Evolutionary conservation across 1,140 invertebrate genomes (phyloP).

Genomic region (Philopotamus ludificatus): DNA sequence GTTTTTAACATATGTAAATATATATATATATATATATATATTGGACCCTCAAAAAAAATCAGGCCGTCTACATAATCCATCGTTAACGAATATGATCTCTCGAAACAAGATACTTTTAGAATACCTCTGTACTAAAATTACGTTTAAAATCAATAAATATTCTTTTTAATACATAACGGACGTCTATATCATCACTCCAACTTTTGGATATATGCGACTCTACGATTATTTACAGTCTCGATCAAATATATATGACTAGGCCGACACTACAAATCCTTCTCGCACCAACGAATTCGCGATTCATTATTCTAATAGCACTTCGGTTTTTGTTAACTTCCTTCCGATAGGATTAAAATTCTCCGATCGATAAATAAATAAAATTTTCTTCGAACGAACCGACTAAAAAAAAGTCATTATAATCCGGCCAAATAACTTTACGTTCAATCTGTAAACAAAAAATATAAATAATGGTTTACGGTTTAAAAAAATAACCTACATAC

Average conservation of each 20-base stretch:
- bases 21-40: too few relatives aligned
- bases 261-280: neutral
- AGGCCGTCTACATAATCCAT: too few relatives aligned
- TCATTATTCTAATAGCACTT: too few relatives aligned
- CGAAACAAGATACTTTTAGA: too few relatives aligned
- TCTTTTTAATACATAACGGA: slow-evolving; percentile 10
- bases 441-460: neutral
- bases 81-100: too few relatives aligned
- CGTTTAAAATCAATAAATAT: neutral
- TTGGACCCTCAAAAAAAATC: too few relatives aligned
- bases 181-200: slow-evolving; percentile 20
- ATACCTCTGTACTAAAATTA: too few relatives aligned
- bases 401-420: neutral
- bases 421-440: neutral
- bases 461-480: too few relatives aligned
- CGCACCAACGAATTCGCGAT: neutral
- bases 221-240: slow-evolving; percentile 24
- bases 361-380: neutral
- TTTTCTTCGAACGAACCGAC: neutral
- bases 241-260: slow-evolving; percentile 23
- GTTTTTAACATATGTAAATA: too few relatives aligned
- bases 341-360: too few relatives aligned
- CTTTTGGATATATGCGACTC: slow-evolving; percentile 18
- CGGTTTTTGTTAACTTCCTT: too few relatives aligned
- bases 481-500: too few relatives aligned